Evolutionary conservation across 37 sponge, comb jelly and placozoan genomes (phyloP).

Genomic region (Mnemiopsis leidyi): DNA sequence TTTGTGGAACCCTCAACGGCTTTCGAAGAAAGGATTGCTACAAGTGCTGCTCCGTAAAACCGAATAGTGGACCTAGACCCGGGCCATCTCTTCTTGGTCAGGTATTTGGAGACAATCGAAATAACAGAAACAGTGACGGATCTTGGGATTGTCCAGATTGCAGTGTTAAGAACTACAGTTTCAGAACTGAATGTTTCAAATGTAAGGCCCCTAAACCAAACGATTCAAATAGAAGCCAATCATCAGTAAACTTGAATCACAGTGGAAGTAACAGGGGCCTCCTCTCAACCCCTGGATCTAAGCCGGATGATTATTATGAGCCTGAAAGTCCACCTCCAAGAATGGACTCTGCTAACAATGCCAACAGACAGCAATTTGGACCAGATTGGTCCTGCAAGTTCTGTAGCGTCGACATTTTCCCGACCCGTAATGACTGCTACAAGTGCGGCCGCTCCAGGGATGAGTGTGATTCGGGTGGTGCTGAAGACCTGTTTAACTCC

Average conservation of each 20-base stretch:
- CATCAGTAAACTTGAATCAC: not conserved
- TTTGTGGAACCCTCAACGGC: conserved; percentile 25
- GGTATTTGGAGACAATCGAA: conserved; percentile 4
- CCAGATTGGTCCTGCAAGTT: conserved; percentile 52
- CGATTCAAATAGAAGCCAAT: not conserved
- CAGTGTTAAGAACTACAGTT: not conserved
- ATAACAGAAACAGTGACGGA: not conserved
- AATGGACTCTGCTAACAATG: not conserved
- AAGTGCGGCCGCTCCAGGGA: conserved; percentile 31
- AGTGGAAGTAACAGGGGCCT: not conserved
- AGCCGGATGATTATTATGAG: conserved; percentile 23
- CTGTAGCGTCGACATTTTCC: conserved; percentile 38
- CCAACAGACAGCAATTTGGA: not conserved
- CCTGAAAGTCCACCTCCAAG: conserved; percentile 17
- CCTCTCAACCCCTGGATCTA: not conserved
- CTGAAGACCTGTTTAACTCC: not conserved
- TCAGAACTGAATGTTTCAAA: conserved; percentile 10
- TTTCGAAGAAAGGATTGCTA: not conserved
- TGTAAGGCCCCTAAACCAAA: conserved; percentile 18
- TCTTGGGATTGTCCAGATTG: conserved; percentile 43
- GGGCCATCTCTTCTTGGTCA: conserved; percentile 15
- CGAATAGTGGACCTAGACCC: not conserved
- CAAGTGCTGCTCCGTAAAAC: not conserved
- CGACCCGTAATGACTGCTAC: conserved; percentile 55
- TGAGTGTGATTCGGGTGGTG: conserved; percentile 11